Base-by-base conservation (phyloP, 2,797 vertebrate species). In the Caiman crocodilus region DNA sequence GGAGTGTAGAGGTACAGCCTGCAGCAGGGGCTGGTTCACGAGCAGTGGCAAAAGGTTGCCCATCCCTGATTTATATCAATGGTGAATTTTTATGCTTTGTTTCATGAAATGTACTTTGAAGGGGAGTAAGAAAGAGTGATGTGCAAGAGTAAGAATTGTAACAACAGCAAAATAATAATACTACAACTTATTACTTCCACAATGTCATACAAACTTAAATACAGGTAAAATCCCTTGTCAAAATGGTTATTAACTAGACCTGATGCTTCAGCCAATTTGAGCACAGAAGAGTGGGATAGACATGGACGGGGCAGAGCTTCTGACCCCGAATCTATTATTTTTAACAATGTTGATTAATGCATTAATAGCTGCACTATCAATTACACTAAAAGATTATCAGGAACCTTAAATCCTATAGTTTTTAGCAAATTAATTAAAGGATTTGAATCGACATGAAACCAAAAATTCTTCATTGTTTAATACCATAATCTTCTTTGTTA, bases 381-480 rank as follows among this genome's bases (percentile, higher is more conserved):
- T 93, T 95, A 85, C 84, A 64, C 17, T 80, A 75, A 82, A 79
- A 95, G 86, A 95, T 95, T 96, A 92, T 56, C 55, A 82, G 84
- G 9, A 95, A 79, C 79, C 78, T 90, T 94, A 90, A 87, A 69
- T 82, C 82, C 75, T 93, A 80, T 93, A 91, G 59, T 83, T 95
- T 94, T 90, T 77, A 92, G 69, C 30, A 93, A 95, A 95, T 94
- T 91, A 94, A 96, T 95, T 95, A 96, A 87, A 95, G 89, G 69
- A 94, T 94, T 82, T 84, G 75, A 93, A 91, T n/a, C 26, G 67
- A 92, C 84, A 64, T 59, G 78, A 93, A 78, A 87, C 69, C 63
- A 92, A 88, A 93, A 95, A 95, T 95, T 95, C 87, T 92, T 95
- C 92, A 92, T 96, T 94, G 78, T 82, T 96, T 96, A 96, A 96